A percentile compares a stretch with the other conserved stretches of the same genome.
These are phyloP conservation scores for Dicranocentrus wangi DNA, from an alignment of 2,888 invertebrate genomes.

Conservation along the genomic window DNA sequence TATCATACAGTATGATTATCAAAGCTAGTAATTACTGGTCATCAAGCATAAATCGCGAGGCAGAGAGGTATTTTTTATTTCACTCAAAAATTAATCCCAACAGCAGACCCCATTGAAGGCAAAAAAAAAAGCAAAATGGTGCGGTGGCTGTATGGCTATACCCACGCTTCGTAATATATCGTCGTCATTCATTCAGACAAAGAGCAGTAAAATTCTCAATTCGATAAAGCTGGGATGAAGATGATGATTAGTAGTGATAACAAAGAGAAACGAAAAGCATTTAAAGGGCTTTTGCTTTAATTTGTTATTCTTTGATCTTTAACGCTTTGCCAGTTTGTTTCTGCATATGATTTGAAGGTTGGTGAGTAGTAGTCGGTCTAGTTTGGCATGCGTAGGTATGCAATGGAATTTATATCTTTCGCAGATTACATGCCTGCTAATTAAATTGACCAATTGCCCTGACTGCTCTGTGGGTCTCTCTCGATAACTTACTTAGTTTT, in stretches of 20 bases:
- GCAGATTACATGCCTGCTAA: not conserved
- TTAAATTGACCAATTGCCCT: not conserved
- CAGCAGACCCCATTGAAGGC: not conserved
- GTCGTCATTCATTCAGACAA: not conserved
- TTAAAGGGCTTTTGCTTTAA: not conserved
- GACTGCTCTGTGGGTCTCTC: not conserved
- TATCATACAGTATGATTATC: slow-evolving; percentile 17
- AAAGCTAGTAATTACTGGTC: slow-evolving; percentile 28
- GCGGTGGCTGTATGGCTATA: no score
- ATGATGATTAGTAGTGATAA: slow-evolving; percentile 15
- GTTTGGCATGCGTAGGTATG: not conserved
- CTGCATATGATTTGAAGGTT: not conserved
- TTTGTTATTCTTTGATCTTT: not conserved
- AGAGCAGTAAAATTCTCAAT: not conserved
- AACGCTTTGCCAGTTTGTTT: not conserved
- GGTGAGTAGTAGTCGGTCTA: no score
- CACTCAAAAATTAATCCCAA: not conserved
- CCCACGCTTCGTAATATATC: no score
- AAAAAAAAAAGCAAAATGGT: no score
- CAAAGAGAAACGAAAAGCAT: slow-evolving; percentile 29
- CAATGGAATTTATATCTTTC: not conserved
- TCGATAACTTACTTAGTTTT: no score
- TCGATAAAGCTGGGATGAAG: slow-evolving; percentile 2
- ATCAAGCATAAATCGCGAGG: slow-evolving; percentile 15
- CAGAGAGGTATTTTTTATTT: not conserved